Conservation (phyloP, 2,113 vertebrate species). For the Dromiciops gliroides region DNA sequence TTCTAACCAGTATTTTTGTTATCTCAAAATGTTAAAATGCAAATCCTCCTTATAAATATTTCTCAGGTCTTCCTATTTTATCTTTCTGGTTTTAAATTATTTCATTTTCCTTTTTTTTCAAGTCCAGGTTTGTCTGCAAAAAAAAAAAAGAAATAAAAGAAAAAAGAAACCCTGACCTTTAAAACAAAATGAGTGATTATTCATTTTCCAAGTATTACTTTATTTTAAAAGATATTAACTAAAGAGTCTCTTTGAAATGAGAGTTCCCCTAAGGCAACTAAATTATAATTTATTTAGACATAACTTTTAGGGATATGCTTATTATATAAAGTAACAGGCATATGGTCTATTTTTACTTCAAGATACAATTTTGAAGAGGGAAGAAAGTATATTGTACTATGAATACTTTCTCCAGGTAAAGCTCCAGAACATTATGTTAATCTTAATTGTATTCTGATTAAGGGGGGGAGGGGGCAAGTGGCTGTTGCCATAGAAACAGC, state of each 20-base stretch:
- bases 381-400: constrained; percentile 50
- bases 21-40: constrained; percentile 33
- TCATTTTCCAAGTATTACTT: neutral
- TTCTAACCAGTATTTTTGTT: neutral
- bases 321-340: constrained; percentile 40
- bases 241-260: constrained; percentile 34
- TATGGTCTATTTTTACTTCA: constrained; percentile 51
- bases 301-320: neutral
- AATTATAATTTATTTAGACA: constrained; percentile 47
- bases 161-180: constrained; percentile 3
- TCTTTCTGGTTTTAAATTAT: constrained; percentile 36
- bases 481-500: constrained; percentile 33
- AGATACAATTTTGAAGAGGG: neutral
- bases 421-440: constrained; percentile 33
- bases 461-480: constrained; percentile 6
- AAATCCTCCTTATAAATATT: constrained; percentile 25
- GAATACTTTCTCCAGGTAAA: constrained; percentile 52
- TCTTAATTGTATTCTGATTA: neutral
- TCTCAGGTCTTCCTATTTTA: constrained; percentile 39
- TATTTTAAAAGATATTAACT: neutral
- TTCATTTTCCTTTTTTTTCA: constrained; percentile 36
- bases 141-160: constrained; percentile 36
- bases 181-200: constrained; percentile 4
- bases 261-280: constrained; percentile 32
- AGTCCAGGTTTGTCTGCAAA: constrained; percentile 22